Evolutionary conservation across 1,140 invertebrate species (phyloP), one percentile per base, ranked within the genome.

Genomic region (Drosophila suzukii): DNA sequence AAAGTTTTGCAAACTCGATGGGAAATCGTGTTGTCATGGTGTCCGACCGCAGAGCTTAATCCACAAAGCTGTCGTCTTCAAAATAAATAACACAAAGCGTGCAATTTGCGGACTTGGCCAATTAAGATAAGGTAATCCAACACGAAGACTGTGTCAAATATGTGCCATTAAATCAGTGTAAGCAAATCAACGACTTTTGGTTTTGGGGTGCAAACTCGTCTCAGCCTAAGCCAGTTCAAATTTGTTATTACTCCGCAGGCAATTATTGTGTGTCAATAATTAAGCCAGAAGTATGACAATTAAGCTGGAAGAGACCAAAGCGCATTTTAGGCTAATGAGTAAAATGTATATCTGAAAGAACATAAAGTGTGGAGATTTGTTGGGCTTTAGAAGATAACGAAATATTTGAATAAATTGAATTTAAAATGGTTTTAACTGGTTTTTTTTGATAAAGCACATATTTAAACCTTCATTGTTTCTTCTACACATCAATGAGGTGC

Each of bases 1-100:
- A 82, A 88, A 82, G 43, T 75, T 58, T 79, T 82, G 68, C 39
- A 3, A 13, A 15, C 46, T 30, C 10, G 30, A 6, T 58, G 66
- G 68, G 27, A 71, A 71, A 71, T 71, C 65, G 51, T 71, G 67
- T 49, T 58, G 43, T 47, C 53, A 50, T 70, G 65, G 53, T 57
- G 43, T 27, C 44, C 5, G 12, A 41, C 58, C 63, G 15, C 63
- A 43, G 27, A 61, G 58, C 17, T 10, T 30, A 53, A 27, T 56
- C 63, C 65, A 49, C 47, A 39, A 41, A 56, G 65, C 20, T 71
- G 67, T 71, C 67, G 47, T 71, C 67, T 36, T 57, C 65, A 36
- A 24, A 20, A n/a, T 15, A 66, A 68, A 53, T 43, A 53, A 43
- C 17, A 57, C 65, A 57, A 49, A 58, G 49, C 53, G 43, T 70